Conservation (phyloP, 2,888 invertebrate species). For the Amblyjoppa fuscipennis region DNA sequence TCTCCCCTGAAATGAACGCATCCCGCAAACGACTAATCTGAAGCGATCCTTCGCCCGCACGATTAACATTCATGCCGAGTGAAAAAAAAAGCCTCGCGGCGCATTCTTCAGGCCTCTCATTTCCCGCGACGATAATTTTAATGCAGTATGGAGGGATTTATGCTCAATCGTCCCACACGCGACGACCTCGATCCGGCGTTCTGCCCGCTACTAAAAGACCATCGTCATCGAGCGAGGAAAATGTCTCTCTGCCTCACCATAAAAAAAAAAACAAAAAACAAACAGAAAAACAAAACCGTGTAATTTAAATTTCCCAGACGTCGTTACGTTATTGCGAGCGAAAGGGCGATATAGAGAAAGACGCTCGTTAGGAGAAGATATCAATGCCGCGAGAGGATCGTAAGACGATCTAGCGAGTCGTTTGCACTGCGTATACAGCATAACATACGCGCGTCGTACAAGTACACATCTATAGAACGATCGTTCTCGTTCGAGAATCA, state of each 20-base stretch:
- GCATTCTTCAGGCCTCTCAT: constrained; percentile 12
- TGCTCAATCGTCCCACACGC: constrained; percentile 47
- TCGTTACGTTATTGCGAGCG: constrained; percentile 56
- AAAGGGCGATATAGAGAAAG: constrained; percentile 26
- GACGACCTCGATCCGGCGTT: constrained; percentile 49
- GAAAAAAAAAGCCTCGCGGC: constrained; percentile 14
- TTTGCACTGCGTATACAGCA: constrained; percentile 49
- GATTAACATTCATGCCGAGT: neutral
- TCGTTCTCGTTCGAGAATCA: constrained; percentile 6
- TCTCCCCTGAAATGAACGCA: too few species aligned
- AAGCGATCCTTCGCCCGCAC: too few species aligned
- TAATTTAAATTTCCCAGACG: constrained; percentile 65
- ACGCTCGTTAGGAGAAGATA: constrained; percentile 62
- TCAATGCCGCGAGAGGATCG: constrained; percentile 37
- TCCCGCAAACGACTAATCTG: too few species aligned
- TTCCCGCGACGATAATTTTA: constrained; percentile 21
- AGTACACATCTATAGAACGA: neutral
- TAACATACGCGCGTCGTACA: constrained; percentile 23
- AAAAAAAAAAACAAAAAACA: constrained; percentile 1
- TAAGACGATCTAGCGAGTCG: constrained; percentile 58
- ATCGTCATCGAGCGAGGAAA: constrained; percentile 20
- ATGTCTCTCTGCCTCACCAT: constrained; percentile 4
- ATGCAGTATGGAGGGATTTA: constrained; percentile 25
- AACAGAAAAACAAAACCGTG: neutral
- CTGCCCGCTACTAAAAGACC: neutral